A percentile compares a stretch with the other conserved stretches of the same genome.
Conservation (phyloP, 30 jellyfish, hydroid and myxozoan species). For the Catostylus mosaicus region DNA sequence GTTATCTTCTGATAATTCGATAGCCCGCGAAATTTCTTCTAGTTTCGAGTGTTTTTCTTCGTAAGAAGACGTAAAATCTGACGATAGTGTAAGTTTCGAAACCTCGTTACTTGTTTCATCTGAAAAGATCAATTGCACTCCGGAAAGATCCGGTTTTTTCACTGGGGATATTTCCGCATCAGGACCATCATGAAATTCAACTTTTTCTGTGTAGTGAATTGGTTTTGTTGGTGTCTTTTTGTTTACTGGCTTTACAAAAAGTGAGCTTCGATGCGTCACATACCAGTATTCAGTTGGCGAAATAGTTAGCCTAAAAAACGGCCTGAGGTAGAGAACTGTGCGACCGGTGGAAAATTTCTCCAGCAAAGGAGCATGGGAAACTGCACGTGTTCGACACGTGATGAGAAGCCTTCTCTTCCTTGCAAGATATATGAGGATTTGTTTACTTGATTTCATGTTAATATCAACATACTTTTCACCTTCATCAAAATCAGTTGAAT, state of each 20-base stretch:
- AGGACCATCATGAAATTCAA: slow-evolving; percentile 9
- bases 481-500: not conserved
- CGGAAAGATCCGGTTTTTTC: slow-evolving; percentile 10
- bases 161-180: not conserved
- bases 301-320: slow-evolving; percentile 31
- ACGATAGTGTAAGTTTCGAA: slow-evolving; percentile 32
- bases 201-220: slow-evolving; percentile 53
- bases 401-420: slow-evolving; percentile 33
- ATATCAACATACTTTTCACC: slow-evolving; percentile 25
- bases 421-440: slow-evolving; percentile 36
- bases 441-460: slow-evolving; percentile 35
- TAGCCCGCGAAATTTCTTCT: not conserved
- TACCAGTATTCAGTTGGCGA: slow-evolving; percentile 44
- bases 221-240: not conserved
- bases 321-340: slow-evolving; percentile 26
- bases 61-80: slow-evolving; percentile 31
- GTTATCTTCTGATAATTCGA: slow-evolving; percentile 25
- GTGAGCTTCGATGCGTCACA: slow-evolving; percentile 25
- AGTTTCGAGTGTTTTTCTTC: slow-evolving; percentile 27
- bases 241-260: slow-evolving; percentile 10
- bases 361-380: slow-evolving; percentile 15
- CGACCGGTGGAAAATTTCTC: slow-evolving; percentile 3
- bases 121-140: slow-evolving; percentile 27
- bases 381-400: slow-evolving; percentile 38
- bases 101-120: slow-evolving; percentile 44